Base-by-base conservation (phyloP, 2,888 invertebrate species). In the Leptopterna dolabrata region DNA sequence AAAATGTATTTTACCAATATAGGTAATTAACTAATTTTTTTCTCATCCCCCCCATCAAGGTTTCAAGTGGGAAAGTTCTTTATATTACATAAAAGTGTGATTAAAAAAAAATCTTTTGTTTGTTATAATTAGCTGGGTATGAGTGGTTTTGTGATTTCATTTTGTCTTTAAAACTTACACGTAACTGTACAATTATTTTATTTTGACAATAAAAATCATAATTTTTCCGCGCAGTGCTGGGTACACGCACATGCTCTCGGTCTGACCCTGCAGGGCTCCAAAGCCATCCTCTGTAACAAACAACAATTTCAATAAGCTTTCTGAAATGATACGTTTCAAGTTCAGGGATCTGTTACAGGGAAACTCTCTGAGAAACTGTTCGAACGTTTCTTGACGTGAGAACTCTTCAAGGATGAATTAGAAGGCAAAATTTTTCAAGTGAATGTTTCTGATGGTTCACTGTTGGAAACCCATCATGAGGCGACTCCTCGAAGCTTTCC, bases 221-320 rank as follows among this genome's bases (percentile, higher is more conserved):
- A 70, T 81, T 86, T 84, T 86, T 86, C 86, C 78, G 86, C 70
- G 78, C 86, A 76, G 89, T 90, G 90, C 90, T 90, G 91, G 91
- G 91, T 91, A 91, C 91, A 89, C 88, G 89, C 88, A 89, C 91
- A 89, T 90, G 90, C 90, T 89, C 89, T 88, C 90, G 90, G 90
- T 89, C 90, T 90, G 90, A 91, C 91, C 91, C 91, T 91, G 91
- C 91, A 90, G 91, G 91, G 91, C 91, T 90, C 91, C 91, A 90
- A 63, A 91, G 90, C 90, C 91, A 90, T 90, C 91, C 91, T 91
- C 91, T 91, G 90, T 45, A 91, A 91, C 87, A 89, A 85, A 87
- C 88, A 89, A 76, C 86, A 0, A 76, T 24, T 24, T 6, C 51
- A 36, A 36, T 36, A 7, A 36, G 7, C 36, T 6, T 11, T 55